Evolutionary conservation across 2,888 invertebrate genomes (phyloP).

Genomic region (Desoria tigrina): DNA sequence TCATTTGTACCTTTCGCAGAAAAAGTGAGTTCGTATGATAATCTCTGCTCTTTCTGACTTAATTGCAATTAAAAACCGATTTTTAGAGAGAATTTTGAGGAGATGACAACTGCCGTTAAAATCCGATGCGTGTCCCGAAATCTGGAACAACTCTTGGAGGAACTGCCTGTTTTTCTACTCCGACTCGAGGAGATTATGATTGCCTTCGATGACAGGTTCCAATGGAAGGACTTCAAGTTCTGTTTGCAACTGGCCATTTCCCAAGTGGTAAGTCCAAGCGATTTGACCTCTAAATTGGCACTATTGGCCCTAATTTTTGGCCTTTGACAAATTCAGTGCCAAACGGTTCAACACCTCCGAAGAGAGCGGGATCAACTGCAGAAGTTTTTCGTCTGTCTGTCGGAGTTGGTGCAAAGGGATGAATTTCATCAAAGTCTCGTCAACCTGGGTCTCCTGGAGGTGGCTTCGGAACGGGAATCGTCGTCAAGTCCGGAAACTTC

Average conservation of each 20-base stretch:
- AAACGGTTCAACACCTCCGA: slow-evolving; percentile 49
- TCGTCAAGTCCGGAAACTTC: too few relatives aligned
- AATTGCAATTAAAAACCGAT: background rate
- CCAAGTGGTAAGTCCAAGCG: slow-evolving; percentile 64
- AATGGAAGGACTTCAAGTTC: slow-evolving; percentile 66
- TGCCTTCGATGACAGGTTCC: slow-evolving; percentile 66
- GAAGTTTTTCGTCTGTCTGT: slow-evolving; percentile 61
- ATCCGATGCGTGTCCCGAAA: slow-evolving; percentile 65
- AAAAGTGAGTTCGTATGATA: slow-evolving; percentile 60
- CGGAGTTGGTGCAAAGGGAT: slow-evolving; percentile 65
- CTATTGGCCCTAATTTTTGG: slow-evolving; percentile 1
- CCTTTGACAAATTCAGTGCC: slow-evolving; percentile 37
- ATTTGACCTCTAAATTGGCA: background rate
- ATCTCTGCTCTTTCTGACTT: slow-evolving; percentile 8
- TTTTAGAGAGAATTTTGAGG: slow-evolving; percentile 64
- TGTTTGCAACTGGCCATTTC: slow-evolving; percentile 66
- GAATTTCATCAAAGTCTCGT: slow-evolving; percentile 65
- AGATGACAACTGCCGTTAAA: slow-evolving; percentile 65
- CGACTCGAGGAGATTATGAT: slow-evolving; percentile 66
- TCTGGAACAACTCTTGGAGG: slow-evolving; percentile 66
- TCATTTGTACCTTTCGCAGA: slow-evolving; percentile 62
- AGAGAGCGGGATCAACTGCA: slow-evolving; percentile 59
- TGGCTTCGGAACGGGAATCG: background rate
- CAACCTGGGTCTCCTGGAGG: slow-evolving; percentile 60
- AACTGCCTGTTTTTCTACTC: slow-evolving; percentile 65